Conservation (phyloP, 2,113 vertebrate genomes). For the Phylloscopus trochiloides region DNA sequence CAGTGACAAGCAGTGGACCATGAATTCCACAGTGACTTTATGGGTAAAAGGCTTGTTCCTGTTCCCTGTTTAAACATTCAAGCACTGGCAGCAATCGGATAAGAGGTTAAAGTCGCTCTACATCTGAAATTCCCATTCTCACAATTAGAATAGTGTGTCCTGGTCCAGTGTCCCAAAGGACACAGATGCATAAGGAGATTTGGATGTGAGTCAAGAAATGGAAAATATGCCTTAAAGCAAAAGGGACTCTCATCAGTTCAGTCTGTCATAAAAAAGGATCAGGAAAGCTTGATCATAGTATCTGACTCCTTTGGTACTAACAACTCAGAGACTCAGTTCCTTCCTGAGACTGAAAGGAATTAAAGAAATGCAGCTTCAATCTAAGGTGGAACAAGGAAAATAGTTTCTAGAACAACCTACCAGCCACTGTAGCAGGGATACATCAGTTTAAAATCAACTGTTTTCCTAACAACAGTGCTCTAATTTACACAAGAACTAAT, state of each 20-base stretch:
- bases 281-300: background rate
- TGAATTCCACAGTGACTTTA: background rate
- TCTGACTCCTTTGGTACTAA: background rate
- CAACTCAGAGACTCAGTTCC: background rate
- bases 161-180: conserved; percentile 8
- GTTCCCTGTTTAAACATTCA: background rate
- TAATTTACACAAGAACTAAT: conserved; percentile 35
- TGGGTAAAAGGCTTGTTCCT: background rate
- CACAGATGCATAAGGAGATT: background rate
- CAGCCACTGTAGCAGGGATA: background rate
- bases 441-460: background rate
- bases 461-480: conserved; percentile 12
- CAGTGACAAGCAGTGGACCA: background rate
- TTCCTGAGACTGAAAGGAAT: background rate
- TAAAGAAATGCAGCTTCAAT: background rate
- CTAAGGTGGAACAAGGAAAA: background rate
- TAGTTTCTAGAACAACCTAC: background rate
- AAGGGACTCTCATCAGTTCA: background rate
- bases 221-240: conserved; percentile 31
- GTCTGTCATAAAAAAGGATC: background rate
- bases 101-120: background rate
- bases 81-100: background rate
- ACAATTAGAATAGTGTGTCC: background rate
- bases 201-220: background rate
- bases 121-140: conserved; percentile 11